Evolutionary conservation across 2,888 invertebrate genomes (phyloP), one percentile per base, ranked within the genome.

Genomic region (Phanerotoma sp.): DNA sequence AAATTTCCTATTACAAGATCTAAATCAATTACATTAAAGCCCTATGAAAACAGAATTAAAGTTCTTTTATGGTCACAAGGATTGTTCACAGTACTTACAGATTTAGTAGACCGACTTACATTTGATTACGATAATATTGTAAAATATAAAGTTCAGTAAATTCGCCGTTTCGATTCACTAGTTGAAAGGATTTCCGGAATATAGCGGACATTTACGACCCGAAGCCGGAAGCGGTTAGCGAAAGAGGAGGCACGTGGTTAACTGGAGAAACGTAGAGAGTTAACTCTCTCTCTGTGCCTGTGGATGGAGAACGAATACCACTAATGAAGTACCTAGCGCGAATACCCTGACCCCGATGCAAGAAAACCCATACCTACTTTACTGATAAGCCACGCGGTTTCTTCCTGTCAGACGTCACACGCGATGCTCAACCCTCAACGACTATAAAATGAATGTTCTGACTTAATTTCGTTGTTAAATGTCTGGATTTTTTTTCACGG

Each of bases 301-400:
- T 38, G 51, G 53, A 57, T 52, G 56, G n/a, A 10, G 41, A 44
- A 35, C 48, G 55, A 51, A 33, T 18, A 51, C 55, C 59, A 42
- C 53, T 63, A 64, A 64, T 64, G 58, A 63, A 65, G 64, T 59
- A 51, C 56, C 57, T 35, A 30, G 46, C 32, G 47, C 28, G 49
- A 58, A 52, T 58, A 40, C 41, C 9, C 25, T 54, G 58, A 61
- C 58, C 58, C 22, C 54, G 49, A 50, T 54, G 20, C 46, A 38
- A 40, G 25, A 25, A 25, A 25, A 25, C 25, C 49, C 38, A 37
- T 51, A 48, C 44, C 51, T 16, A 40, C 42, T 15, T 32, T 25
- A 25, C 25, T 25, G 25, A 25, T 25, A 25, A 25, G 25, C 25
- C 25, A 25, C 25, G 25, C 25, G 47, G 48, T 48, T 51, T 54